Percentiles rank a stretch among this genome's conserved stretches.
Conservation (phyloP, 2,113 vertebrate genomes). For the Psammodynastes pulverulentus region DNA sequence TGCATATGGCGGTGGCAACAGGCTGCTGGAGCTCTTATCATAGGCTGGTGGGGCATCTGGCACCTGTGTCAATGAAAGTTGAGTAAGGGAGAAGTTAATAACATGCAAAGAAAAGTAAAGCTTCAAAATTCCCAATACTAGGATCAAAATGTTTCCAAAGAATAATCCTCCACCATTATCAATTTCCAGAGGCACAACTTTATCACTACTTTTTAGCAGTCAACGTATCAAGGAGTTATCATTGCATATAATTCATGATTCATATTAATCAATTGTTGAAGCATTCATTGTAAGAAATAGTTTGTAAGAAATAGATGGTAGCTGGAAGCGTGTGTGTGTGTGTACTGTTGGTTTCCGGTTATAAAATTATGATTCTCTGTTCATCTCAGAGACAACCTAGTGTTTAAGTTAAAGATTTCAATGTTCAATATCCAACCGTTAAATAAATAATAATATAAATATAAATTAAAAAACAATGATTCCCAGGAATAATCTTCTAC, state of each 20-base stretch:
- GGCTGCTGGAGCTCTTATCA: slow-evolving; percentile 79
- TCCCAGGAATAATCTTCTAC: neutral
- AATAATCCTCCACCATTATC: neutral
- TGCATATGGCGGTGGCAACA: slow-evolving; percentile 84
- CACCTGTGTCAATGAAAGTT: slow-evolving; percentile 68
- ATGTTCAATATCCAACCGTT: neutral
- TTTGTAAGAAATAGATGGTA: neutral
- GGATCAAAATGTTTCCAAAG: neutral
- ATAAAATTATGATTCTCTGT: neutral
- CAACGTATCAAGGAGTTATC: neutral
- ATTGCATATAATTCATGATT: neutral
- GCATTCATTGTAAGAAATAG: neutral
- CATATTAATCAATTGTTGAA: neutral
- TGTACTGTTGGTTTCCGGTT: neutral
- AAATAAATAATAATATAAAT: neutral
- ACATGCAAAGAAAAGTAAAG: neutral
- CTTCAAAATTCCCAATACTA: fast-evolving
- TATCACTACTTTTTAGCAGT: neutral
- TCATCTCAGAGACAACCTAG: neutral
- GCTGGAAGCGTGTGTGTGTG: neutral
- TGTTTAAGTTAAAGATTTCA: neutral
- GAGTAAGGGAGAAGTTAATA: slow-evolving; percentile 7
- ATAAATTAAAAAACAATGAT: neutral
- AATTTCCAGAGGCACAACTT: neutral
- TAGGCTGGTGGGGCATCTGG: slow-evolving; percentile 91